Evolutionary conservation across 1,140 invertebrate species (phyloP).

Genomic region (Choristoneura fumiferana): DNA sequence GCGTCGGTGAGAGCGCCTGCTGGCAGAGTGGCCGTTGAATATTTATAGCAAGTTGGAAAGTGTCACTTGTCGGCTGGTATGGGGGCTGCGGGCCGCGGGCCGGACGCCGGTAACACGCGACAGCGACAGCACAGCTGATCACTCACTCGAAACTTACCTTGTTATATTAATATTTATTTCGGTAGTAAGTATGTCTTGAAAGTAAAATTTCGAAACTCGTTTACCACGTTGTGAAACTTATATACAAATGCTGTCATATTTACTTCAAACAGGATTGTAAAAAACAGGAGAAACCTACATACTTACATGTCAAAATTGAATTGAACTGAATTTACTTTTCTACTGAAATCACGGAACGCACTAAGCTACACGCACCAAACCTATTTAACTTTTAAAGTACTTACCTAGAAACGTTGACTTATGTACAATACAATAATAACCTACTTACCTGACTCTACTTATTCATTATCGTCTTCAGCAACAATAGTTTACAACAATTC

Average conservation of each 20-base stretch:
- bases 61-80: slow-evolving; percentile 47
- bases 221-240: background rate
- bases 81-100: slow-evolving; percentile 33
- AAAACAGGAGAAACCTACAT: background rate
- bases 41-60: slow-evolving; percentile 74
- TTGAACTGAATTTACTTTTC: background rate
- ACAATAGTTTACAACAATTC: no score
- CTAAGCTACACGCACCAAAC: no score
- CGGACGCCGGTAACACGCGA: slow-evolving; percentile 38
- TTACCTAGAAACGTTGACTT: no score
- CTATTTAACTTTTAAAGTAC: no score
- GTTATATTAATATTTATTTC: background rate
- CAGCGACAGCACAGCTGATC: slow-evolving; percentile 61
- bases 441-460: no score
- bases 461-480: no score
- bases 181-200: slow-evolving; percentile 4
- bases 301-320: background rate
- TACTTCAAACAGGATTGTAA: no score
- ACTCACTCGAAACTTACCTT: slow-evolving; percentile 46
- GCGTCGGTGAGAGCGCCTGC: slow-evolving; percentile 43
- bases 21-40: slow-evolving; percentile 59
- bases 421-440: no score
- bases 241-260: background rate
- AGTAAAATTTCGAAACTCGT: background rate
- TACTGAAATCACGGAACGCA: background rate